phyloP scores from a whole-genome alignment of 1,140 invertebrate species.

The Drosophila serrata region DNA sequence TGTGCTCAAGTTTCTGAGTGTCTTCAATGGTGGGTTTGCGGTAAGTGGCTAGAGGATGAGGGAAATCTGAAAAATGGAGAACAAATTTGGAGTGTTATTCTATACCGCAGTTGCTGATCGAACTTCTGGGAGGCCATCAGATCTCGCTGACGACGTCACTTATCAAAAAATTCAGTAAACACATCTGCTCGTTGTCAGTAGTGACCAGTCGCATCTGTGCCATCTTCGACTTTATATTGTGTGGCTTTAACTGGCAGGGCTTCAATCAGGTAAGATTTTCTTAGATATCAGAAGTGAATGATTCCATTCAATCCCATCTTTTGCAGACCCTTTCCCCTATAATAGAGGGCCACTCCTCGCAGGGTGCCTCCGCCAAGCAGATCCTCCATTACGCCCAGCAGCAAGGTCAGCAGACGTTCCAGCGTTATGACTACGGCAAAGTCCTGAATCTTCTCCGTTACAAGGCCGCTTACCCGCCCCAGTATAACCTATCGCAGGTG shows the following conservation, averaged over 20 bases:
- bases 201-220: conserved; percentile 40
- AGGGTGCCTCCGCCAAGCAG: conserved; percentile 42
- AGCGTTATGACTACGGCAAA: conserved; percentile 20
- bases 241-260: conserved; percentile 51
- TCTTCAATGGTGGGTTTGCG: conserved; percentile 26
- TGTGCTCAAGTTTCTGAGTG: conserved; percentile 30
- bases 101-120: conserved; percentile 19
- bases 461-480: neutral
- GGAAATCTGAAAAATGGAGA: neutral
- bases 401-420: neutral
- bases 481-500: conserved; percentile 39
- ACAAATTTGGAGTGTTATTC: neutral
- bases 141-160: conserved; percentile 21
- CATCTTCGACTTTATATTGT: conserved; percentile 51
- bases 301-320: neutral
- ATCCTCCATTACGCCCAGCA: conserved; percentile 52
- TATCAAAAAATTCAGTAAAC: conserved; percentile 8
- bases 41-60: conserved; percentile 16
- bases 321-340: conserved; percentile 41
- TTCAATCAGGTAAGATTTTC: conserved; percentile 37
- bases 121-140: conserved; percentile 36
- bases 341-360: conserved; percentile 44
- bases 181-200: conserved; percentile 16
- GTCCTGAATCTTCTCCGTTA: conserved; percentile 17
- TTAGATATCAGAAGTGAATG: neutral